Percentiles rank a stretch among this genome's conserved stretches.
phyloP scores from a whole-genome alignment of 2,888 invertebrate genomes.

The Drosophila rellima region DNA sequence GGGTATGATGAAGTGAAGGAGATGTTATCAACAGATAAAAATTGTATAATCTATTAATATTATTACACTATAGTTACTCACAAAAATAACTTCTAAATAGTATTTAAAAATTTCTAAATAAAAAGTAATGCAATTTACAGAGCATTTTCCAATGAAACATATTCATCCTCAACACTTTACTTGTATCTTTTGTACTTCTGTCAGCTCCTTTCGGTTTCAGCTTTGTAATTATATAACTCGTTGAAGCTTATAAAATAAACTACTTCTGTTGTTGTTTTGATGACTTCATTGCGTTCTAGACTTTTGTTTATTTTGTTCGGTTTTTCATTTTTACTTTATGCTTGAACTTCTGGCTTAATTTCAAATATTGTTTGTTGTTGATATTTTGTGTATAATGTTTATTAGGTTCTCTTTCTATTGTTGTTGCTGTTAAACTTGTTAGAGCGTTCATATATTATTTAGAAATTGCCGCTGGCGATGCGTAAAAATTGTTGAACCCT shows the following conservation, averaged over 20 bases:
- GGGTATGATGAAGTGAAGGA: not conserved
- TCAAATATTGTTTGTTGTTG: constrained; percentile 1
- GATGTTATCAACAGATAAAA: not conserved
- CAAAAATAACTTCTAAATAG: no score
- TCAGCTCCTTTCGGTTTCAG: constrained; percentile 33
- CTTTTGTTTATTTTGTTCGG: not conserved
- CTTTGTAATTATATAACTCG: constrained; percentile 53
- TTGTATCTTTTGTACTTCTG: constrained; percentile 15
- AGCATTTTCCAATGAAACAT: not conserved
- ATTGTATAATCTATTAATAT: no score
- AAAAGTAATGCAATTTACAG: not conserved
- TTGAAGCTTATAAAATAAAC: constrained; percentile 18
- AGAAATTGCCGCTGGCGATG: constrained; percentile 50
- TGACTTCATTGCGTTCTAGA: constrained; percentile 32
- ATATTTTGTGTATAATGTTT: constrained; percentile 35
- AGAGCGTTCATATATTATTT: constrained; percentile 56
- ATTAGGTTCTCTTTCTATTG: not conserved
- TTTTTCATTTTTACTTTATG: constrained; percentile 31
- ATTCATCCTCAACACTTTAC: not conserved
- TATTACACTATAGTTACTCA: no score
- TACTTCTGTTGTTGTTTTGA: constrained; percentile 12
- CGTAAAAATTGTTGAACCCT: constrained; percentile 47
- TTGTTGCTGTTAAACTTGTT: constrained; percentile 46
- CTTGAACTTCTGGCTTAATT: constrained; percentile 43
- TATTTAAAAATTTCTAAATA: not conserved